Base-by-base conservation (phyloP, 2,888 invertebrate genomes). In the Chironomus tentans region DNA sequence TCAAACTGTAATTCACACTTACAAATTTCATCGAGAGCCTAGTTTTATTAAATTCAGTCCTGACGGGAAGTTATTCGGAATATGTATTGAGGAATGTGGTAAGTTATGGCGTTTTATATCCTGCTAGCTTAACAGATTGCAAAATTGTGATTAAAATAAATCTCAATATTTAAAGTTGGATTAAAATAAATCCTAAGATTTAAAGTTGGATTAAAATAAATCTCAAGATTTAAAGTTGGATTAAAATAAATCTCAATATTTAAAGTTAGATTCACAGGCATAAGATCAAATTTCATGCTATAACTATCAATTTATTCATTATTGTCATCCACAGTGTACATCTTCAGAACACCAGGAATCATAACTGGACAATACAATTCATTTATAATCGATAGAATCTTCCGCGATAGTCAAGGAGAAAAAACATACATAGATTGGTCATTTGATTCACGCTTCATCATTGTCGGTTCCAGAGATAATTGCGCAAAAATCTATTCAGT, bases 401-500 rank as follows among this genome's bases (percentile, higher is more conserved):
- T 92, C 82, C 89, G 91, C 80, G 93, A 92, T 69, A 88, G 95
- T 0, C 89, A 88, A 77, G 95, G 96, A 82, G 92, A 92, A 77
- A 91, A 94, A 0, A 92, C 92, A 0, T 94, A 91, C 81, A 81
- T 99, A 3, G 92, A 94, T 82, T 99, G 99, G 99, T 94, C 97
- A 0, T 86, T 87, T 21, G 97, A 98, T 84, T 97, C 98, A 0
- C 91, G 89, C 81, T 86, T 96, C 50, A 83, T 98, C 10, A 93
- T 94, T n/a, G 91, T 93, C 7, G 97, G 97, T 0, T 92, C 94
- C 0, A 93, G 92, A 81, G 98, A 98, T 83, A 94, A 92, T 81
- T 88, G 92, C n/a, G 91, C 92, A 0, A 91, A 92, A 81, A 86
- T 99, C 65, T 94, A 93, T 82, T 90, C 92, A 0, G 83, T 95